A percentile compares a stretch with the other conserved stretches of the same genome.
Evolutionary conservation across 37 sponge, comb jelly and placozoan species (phyloP).

Genomic region (Geodia barretti): DNA sequence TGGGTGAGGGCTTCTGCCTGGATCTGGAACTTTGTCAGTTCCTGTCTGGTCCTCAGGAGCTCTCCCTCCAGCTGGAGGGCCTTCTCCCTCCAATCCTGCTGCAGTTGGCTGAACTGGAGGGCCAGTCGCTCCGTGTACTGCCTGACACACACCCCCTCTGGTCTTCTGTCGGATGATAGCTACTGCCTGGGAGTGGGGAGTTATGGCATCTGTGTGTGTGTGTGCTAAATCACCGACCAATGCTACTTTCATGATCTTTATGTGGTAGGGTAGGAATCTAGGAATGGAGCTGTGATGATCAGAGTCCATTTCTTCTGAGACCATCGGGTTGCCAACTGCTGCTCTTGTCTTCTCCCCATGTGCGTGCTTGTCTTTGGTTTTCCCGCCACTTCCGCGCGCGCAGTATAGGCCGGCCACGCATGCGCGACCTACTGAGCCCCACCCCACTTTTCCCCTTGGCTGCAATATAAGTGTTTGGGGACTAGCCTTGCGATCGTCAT

Average conservation of each 20-base stretch:
- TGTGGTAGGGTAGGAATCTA: conserved; percentile 34
- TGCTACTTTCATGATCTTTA: conserved; percentile 70
- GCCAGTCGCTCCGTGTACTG: conserved; percentile 54
- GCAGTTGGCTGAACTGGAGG: conserved; percentile 42
- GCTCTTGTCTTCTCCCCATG: too few species aligned
- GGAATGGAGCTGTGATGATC: neutral
- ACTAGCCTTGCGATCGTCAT: too few species aligned
- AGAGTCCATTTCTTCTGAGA: too few species aligned
- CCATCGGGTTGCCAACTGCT: too few species aligned
- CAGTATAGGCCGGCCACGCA: too few species aligned
- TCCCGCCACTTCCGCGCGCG: too few species aligned
- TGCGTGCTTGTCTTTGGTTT: too few species aligned
- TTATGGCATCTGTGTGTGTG: neutral
- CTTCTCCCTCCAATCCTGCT: conserved; percentile 54
- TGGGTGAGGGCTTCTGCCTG: neutral
- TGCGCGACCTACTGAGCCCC: too few species aligned
- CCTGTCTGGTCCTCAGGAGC: conserved; percentile 43
- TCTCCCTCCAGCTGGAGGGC: conserved; percentile 28
- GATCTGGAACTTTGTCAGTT: conserved; percentile 24
- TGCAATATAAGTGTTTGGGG: too few species aligned
- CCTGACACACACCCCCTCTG: conserved; percentile 24
- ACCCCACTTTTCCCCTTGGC: too few species aligned
- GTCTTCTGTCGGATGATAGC: conserved; percentile 66
- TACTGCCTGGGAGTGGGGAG: conserved; percentile 36
- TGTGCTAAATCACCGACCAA: conserved; percentile 28